A percentile compares a stretch with the other conserved stretches of the same genome.
Conservation (phyloP, 2,113 vertebrate species). For the cattle (Bos taurus) region DNA sequence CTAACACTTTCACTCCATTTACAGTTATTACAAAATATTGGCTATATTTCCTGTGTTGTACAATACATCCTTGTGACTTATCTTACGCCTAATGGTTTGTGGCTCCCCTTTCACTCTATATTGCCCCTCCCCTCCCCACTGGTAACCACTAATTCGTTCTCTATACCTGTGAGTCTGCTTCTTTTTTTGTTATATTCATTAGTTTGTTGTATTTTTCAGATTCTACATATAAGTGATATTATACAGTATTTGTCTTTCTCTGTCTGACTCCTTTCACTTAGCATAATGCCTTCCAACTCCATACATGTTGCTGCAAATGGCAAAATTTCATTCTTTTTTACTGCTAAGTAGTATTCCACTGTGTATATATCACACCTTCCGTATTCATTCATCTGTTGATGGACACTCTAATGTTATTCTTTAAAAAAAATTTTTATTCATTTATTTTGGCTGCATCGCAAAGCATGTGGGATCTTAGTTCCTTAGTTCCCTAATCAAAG, state of each 20-base stretch:
- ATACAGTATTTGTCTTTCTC: neutral
- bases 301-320: neutral
- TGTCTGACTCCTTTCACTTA: neutral
- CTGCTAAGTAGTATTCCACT: neutral
- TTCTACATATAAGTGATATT: neutral
- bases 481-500: neutral
- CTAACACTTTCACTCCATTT: neutral
- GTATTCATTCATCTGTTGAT: neutral
- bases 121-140: neutral
- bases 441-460: neutral
- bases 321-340: neutral
- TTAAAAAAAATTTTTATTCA: neutral
- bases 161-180: neutral
- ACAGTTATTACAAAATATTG: neutral
- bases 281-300: neutral
- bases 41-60: neutral
- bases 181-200: neutral
- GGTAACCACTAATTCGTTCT: neutral
- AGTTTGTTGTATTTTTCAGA: neutral
- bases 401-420: neutral
- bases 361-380: neutral
- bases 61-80: neutral
- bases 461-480: neutral
- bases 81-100: neutral
- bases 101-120: neutral